phyloP scores from a whole-genome alignment of 1,140 invertebrate species.

The Diprion similis region DNA sequence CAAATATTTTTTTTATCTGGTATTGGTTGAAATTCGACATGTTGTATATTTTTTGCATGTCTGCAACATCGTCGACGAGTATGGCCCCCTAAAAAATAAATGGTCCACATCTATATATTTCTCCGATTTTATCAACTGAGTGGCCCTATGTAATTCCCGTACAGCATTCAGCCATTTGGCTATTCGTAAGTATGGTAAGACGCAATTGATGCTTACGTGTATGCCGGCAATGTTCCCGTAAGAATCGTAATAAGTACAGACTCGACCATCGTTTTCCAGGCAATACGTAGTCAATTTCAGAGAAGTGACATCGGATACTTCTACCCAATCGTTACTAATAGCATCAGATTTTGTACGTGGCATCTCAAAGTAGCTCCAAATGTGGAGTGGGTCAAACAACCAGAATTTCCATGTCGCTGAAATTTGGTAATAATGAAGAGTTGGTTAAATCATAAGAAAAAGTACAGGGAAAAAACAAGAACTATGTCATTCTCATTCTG shows the following conservation, averaged over 20 bases:
- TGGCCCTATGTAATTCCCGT: not conserved
- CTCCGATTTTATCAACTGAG: not conserved
- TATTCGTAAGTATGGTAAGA: not conserved
- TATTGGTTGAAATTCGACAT: conserved; percentile 23
- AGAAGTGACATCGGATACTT: conserved; percentile 46
- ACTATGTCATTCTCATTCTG: not conserved
- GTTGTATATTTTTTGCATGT: conserved; percentile 53
- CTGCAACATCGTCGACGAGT: conserved; percentile 36
- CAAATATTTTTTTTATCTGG: conserved; percentile 1
- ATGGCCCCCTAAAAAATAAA: not conserved
- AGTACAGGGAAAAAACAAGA: not conserved
- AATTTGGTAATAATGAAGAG: not conserved
- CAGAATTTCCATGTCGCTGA: not conserved
- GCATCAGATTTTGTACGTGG: conserved; percentile 53
- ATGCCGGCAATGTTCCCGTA: conserved; percentile 57
- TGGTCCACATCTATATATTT: not conserved
- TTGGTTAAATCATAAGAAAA: not conserved
- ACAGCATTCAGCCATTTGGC: not conserved
- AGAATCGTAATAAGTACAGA: conserved; percentile 52
- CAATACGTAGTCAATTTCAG: conserved; percentile 52
- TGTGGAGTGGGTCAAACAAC: conserved; percentile 28
- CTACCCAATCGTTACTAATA: conserved; percentile 49
- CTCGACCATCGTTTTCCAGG: conserved; percentile 38
- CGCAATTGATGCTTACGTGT: conserved; percentile 32
- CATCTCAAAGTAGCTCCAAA: conserved; percentile 57